phyloP scores from a whole-genome alignment of 1,140 invertebrate genomes.

The Ridgeia piscesae region DNA sequence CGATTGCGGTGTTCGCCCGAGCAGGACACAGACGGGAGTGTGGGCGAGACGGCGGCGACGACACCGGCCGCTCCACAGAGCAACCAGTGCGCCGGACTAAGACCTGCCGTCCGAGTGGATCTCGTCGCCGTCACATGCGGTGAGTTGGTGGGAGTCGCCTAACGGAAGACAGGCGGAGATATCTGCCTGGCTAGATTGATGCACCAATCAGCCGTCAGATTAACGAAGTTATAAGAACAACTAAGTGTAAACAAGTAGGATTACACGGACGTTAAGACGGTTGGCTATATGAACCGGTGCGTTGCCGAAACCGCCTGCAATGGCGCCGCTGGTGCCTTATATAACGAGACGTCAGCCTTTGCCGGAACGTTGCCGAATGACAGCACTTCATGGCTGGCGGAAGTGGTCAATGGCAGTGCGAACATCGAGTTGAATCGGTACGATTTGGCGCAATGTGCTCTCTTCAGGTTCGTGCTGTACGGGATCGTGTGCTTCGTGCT shows the following conservation, averaged over 20 bases:
- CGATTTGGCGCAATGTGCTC: background rate
- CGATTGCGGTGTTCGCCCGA: background rate
- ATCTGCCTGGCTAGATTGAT: too few species aligned
- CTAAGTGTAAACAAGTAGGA: background rate
- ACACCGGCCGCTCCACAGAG: background rate
- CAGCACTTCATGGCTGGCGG: background rate
- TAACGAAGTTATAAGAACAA: too few species aligned
- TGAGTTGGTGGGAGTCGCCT: too few species aligned
- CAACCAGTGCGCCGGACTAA: background rate
- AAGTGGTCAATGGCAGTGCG: background rate
- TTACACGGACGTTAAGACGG: background rate
- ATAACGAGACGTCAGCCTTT: background rate
- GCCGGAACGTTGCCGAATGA: background rate
- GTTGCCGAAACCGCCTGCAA: background rate
- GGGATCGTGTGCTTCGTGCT: background rate
- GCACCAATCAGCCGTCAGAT: too few species aligned
- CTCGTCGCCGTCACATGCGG: too few species aligned
- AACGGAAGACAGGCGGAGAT: too few species aligned
- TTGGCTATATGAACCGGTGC: background rate
- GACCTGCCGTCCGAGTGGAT: background rate
- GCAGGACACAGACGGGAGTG: background rate
- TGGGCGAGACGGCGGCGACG: too few species aligned
- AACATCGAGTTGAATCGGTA: background rate
- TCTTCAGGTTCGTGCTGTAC: conserved; percentile 18
- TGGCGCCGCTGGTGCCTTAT: background rate